Base-by-base conservation (phyloP, 2,113 vertebrate genomes). In the Prionailurus viverrinus region DNA sequence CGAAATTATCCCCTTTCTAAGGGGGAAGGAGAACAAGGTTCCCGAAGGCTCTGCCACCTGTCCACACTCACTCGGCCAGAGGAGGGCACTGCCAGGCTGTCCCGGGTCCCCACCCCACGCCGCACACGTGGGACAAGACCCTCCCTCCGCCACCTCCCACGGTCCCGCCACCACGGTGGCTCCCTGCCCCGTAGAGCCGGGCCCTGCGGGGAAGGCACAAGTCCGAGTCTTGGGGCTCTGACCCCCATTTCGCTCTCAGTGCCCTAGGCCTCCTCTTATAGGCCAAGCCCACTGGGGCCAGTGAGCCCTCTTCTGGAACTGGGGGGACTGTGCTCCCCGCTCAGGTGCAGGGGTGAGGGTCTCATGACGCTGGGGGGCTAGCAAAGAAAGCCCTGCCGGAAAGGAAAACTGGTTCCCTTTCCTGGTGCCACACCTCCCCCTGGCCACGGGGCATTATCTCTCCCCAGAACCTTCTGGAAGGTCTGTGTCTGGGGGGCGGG, bases 81-180 rank as follows among this genome's bases (percentile, higher is more conserved):
- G 63, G 8, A 18, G 3, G 76, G 27, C 76, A 25, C 74, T 5
- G 76, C 36, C 29, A 4, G 18, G 45, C 55, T 3, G 27, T 25
- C 33, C 33, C 21, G 3, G 15, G 14, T 3, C 13, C 69, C 69
- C 2, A 0, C 45, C 27, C 58, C 5, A 1, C 33, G 27, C 36
- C n/a, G 7, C 21, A 15, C 1, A 1, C 19, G n/a, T 4, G 0
- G 11, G 31, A 8, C 0, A 0, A 55, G 58, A 4, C 21, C 15
- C 45, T 39, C 31, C 33, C 36, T 13, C 36, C 3, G 15, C 19
- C 71, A 25, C 13, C 15, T 27, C 14, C 36, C 51, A 0, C 27
- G 1, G 5, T 12, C 88, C 65, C 18, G 7, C 61, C 19, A 25
- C 61, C 61, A 25, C 6, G 23, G 61, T 63, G 61, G 61, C 19